Evolutionary conservation across 2,888 invertebrate species (phyloP), one percentile per base, ranked within the genome.

Genomic region (Dryobotodes eremita): DNA sequence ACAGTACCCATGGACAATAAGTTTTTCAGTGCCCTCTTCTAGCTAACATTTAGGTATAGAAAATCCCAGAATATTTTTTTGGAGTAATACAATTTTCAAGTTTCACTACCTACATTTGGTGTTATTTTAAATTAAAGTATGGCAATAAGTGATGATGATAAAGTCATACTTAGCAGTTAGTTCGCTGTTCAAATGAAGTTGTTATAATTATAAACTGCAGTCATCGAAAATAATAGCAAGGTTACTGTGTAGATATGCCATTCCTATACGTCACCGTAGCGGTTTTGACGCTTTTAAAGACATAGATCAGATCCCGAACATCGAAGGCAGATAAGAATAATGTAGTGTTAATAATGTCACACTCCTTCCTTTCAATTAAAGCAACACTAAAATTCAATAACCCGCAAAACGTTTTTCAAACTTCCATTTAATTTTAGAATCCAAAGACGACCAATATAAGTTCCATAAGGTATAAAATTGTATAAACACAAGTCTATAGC

Each of bases 381-480:
- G 2, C 50, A 65, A 17, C 36, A 62, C 8, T 66, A 68, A 83
- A 70, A 85, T 74, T 59, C 55, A 74, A 85, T 76, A 74, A 57
- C 46, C n/a, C 46, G 23, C n/a, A 62, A 74, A 85, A 77, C 55
- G 69, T 6, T 75, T 70, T 46, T 17, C 23, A 48, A 57, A 59
- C 8, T 65, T 26, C 61, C 70, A 73, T 80, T 79, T 77, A 75
- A 75, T 86, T 88, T 86, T 82, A 70, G 73, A 65, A 75, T 70
- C 66, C 31, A 75, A 85, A 83, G 79, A 83, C 87, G 84, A 84
- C 89, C 84, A 89, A 89, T 89, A 83, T 89, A 82, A 86, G 89
- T 72, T 82, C 86, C 79, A 87, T 86, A 91, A 89, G 89, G 89
- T 86, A 89, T 88, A 90, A 90, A 90, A 91, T 90, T 89, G 90